Conservation (phyloP, 2,888 invertebrate genomes). For the Alsophila aescularia region DNA sequence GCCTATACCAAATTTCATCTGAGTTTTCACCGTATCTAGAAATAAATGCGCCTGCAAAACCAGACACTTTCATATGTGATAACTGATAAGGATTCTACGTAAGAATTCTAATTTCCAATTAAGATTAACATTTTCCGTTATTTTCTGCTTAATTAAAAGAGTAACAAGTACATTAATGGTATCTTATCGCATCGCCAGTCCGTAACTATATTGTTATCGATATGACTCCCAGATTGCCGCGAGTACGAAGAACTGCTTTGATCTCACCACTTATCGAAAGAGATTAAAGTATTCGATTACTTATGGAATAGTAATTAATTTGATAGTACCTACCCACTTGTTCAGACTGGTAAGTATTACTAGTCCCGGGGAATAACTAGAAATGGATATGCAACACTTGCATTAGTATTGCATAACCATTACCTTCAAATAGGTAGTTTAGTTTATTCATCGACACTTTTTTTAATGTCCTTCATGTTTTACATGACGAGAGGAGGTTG, state of each 20-base stretch:
- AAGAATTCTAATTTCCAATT: no score
- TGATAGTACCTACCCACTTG: constrained; percentile 16
- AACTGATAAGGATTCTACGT: no score
- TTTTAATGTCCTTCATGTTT: no score
- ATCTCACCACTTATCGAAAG: constrained; percentile 48
- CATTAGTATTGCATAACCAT: no score
- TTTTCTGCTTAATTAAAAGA: background rate
- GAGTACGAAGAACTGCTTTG: constrained; percentile 56
- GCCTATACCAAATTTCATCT: no score
- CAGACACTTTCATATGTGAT: no score
- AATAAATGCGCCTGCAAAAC: no score
- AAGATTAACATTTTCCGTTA: background rate
- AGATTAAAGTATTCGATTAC: constrained; percentile 34
- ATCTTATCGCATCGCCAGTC: constrained; percentile 25
- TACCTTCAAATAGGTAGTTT: no score
- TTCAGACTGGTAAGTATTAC: constrained; percentile 3
- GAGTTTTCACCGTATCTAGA: no score
- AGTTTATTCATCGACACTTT: no score
- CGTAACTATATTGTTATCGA: constrained; percentile 30
- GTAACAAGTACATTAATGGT: background rate
- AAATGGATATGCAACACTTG: background rate
- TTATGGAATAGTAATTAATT: constrained; percentile 14
- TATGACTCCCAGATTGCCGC: constrained; percentile 44
- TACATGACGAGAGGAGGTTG: no score
- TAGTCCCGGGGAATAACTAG: constrained; percentile 13